These are phyloP conservation scores for Epicampocera succincta DNA, from an alignment of 2,888 invertebrate genomes.

Conservation along the genomic window DNA sequence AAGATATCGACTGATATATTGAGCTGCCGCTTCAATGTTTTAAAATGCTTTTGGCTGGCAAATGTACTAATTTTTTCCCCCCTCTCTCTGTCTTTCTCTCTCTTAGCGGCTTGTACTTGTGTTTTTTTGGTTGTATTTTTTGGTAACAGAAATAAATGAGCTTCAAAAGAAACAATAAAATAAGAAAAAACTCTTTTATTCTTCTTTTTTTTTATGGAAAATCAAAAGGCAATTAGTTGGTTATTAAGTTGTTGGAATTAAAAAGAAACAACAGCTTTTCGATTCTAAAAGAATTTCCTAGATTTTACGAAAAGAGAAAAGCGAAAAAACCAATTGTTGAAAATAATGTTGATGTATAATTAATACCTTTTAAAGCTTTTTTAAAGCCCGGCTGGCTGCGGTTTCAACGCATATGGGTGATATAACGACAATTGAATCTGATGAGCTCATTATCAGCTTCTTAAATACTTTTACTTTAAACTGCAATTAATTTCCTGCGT, in stretches of 20 bases:
- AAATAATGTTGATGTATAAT: conserved; percentile 53
- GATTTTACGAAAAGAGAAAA: not conserved
- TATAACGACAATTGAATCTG: conserved; percentile 12
- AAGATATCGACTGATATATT: conserved; percentile 82
- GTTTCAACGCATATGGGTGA: conserved; percentile 29
- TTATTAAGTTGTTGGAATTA: conserved; percentile 67
- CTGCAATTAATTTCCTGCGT: conserved; percentile 54
- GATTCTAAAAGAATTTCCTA: conserved; percentile 28
- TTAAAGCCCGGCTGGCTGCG: conserved; percentile 22
- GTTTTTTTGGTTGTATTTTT: conserved; percentile 26
- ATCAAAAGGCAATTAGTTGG: conserved; percentile 79
- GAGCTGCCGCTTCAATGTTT: conserved; percentile 75
- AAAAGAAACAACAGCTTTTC: conserved; percentile 28
- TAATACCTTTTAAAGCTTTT: conserved; percentile 49
- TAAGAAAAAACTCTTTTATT: conserved; percentile 12
- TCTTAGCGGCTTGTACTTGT: conserved; percentile 24
- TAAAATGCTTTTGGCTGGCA: conserved; percentile 50
- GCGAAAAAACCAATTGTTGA: conserved; percentile 56
- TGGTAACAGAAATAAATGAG: conserved; percentile 47
- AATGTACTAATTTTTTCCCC: conserved; percentile 11
- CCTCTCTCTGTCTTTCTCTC: not conserved
- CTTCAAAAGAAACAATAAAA: conserved; percentile 45
- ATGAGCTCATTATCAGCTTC: not conserved
- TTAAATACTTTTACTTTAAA: conserved; percentile 31
- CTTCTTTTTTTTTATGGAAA: conserved; percentile 64